Percentiles rank a stretch among this genome's conserved stretches.
Conservation (phyloP, 2,797 vertebrate genomes). For the Pachyuromys duprasi region DNA sequence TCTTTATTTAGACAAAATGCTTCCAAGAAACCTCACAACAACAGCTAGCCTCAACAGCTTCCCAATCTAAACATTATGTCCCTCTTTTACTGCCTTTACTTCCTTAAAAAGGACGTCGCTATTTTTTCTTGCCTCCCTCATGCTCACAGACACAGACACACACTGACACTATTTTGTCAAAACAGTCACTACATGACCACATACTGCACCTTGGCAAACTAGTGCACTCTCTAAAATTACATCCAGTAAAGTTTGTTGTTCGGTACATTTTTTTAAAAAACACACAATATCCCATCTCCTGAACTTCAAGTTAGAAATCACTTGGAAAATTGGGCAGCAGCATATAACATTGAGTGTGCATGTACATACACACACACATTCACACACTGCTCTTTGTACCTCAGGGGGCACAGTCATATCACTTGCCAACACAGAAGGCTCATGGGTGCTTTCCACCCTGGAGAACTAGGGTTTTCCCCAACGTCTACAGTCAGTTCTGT, state of each 20-base stretch:
- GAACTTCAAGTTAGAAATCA: conserved; percentile 67
- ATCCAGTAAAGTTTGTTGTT: conserved; percentile 82
- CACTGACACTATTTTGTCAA: conserved; percentile 63
- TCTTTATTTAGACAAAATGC: conserved; percentile 8
- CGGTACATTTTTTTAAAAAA: conserved; percentile 65
- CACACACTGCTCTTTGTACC: conserved; percentile 57
- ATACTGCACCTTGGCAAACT: conserved; percentile 84
- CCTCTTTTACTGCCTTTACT: neutral
- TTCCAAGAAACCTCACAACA: neutral
- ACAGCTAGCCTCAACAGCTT: neutral
- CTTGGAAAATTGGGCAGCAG: conserved; percentile 56
- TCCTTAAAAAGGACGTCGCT: neutral
- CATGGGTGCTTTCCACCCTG: neutral
- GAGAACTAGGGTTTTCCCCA: neutral
- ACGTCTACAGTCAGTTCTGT: neutral
- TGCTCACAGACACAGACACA: conserved; percentile 54
- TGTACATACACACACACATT: neutral
- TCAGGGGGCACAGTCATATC: conserved; percentile 67
- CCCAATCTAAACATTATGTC: conserved; percentile 38
- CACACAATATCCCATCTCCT: conserved; percentile 71
- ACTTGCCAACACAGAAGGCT: conserved; percentile 67
- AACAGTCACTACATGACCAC: conserved; percentile 60
- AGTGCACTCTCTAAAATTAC: conserved; percentile 82
- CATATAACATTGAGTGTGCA: neutral
- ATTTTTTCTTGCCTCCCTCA: conserved; percentile 42